Evolutionary conservation across 2,797 vertebrate genomes (phyloP).

Genomic region (Hirundo rustica): DNA sequence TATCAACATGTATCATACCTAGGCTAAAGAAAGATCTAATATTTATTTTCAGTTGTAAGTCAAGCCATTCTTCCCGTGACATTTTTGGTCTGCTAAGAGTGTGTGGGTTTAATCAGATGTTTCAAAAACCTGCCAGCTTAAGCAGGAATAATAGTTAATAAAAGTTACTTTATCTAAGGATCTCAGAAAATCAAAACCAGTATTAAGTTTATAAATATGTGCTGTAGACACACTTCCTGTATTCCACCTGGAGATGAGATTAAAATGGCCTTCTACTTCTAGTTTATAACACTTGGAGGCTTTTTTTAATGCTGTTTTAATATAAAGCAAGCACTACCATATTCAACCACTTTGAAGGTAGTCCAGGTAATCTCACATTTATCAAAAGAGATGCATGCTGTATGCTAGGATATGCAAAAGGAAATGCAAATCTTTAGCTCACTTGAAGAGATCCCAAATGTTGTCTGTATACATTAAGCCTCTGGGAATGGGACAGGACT

Average conservation of each 20-base stretch:
- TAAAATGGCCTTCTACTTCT: background rate
- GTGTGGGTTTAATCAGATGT: background rate
- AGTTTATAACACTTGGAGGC: accelerated
- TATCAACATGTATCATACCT: background rate
- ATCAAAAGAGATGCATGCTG: background rate
- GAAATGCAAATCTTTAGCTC: background rate
- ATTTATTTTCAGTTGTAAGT: background rate
- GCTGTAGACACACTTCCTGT: background rate
- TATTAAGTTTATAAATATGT: background rate
- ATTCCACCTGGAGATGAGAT: background rate
- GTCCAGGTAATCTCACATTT: constrained; percentile 7
- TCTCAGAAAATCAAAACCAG: background rate
- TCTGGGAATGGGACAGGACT: background rate
- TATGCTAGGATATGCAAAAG: background rate
- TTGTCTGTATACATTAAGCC: background rate
- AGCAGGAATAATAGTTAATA: background rate
- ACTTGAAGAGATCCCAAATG: background rate
- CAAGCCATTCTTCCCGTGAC: background rate
- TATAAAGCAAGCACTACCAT: background rate
- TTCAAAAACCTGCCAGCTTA: background rate
- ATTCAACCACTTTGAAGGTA: background rate
- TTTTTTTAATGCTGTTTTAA: background rate
- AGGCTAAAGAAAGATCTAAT: background rate
- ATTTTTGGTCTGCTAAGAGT: background rate
- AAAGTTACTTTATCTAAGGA: background rate